Conservation (phyloP, 2,797 vertebrate genomes). For the Allobates femoralis region DNA sequence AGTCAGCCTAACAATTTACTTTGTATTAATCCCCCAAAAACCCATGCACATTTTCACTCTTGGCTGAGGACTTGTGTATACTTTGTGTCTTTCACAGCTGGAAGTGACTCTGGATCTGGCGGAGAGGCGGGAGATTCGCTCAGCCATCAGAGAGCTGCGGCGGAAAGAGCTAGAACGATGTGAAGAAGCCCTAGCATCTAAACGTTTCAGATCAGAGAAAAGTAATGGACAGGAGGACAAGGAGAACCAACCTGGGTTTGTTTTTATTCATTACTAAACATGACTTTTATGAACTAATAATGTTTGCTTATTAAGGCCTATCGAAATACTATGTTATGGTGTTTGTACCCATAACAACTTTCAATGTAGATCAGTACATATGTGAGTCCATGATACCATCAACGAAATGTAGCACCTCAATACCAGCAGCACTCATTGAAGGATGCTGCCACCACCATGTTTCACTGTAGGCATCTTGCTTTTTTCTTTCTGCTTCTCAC, state of each 20-base stretch:
- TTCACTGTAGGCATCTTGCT: too few species aligned
- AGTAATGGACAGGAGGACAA: slow-evolving; percentile 86
- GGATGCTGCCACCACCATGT: too few species aligned
- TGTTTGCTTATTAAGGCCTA: background rate
- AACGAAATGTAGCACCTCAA: too few species aligned
- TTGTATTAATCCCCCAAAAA: slow-evolving; percentile 38
- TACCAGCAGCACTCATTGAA: too few species aligned
- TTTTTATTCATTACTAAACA: slow-evolving; percentile 68
- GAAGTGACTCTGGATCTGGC: slow-evolving; percentile 89
- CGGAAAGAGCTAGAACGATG: slow-evolving; percentile 89
- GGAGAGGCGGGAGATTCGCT: slow-evolving; percentile 90
- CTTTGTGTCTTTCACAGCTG: slow-evolving; percentile 74
- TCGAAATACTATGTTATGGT: too few species aligned
- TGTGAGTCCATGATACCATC: too few species aligned
- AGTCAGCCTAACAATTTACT: slow-evolving; percentile 22
- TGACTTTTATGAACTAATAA: background rate
- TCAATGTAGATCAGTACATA: too few species aligned
- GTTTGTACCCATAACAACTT: too few species aligned
- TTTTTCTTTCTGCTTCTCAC: too few species aligned
- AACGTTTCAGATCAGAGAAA: slow-evolving; percentile 86
- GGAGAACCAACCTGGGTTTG: slow-evolving; percentile 92
- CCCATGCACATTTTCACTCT: slow-evolving; percentile 4
- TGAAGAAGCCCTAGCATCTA: slow-evolving; percentile 90
- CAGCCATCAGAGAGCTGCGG: slow-evolving; percentile 89
- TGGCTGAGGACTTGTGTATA: slow-evolving; percentile 27